Percentiles rank a stretch among this genome's conserved stretches.
phyloP scores from a whole-genome alignment of 2,888 invertebrate genomes.

The Scrobipalpa costella region DNA sequence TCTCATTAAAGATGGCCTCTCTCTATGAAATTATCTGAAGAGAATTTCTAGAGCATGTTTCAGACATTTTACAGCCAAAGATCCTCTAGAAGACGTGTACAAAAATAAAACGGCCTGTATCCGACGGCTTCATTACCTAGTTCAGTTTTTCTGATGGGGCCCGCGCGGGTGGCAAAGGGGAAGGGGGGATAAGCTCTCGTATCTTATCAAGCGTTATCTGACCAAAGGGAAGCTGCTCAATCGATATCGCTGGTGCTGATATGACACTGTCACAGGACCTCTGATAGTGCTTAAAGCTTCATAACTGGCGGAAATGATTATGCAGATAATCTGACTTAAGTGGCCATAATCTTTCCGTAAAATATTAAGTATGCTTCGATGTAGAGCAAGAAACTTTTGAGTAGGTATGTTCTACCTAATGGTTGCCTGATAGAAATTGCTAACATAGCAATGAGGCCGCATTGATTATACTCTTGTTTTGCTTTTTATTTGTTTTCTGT shows the following conservation, averaged over 20 bases:
- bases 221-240: constrained; percentile 55
- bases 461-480: too few species aligned
- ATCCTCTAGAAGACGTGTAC: constrained; percentile 2
- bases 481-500: too few species aligned
- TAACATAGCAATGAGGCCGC: too few species aligned
- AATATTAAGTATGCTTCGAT: too few species aligned
- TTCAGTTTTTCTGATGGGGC: constrained; percentile 45
- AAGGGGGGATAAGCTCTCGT: constrained; percentile 55
- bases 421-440: too few species aligned
- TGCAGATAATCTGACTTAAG: neutral
- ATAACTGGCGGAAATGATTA: neutral
- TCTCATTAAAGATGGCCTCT: neutral
- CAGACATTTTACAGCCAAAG: constrained; percentile 6
- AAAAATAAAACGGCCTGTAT: constrained; percentile 32
- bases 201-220: constrained; percentile 68
- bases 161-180: constrained; percentile 45
- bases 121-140: constrained; percentile 43
- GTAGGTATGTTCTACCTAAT: too few species aligned
- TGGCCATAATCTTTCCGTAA: neutral
- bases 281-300: neutral
- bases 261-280: constrained; percentile 34
- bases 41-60: neutral
- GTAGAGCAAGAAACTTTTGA: neutral
- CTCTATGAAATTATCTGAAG: neutral
- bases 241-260: constrained; percentile 52